Evolutionary conservation across 2,888 invertebrate species (phyloP).

Genomic region (Malthinus seriepunctatus): DNA sequence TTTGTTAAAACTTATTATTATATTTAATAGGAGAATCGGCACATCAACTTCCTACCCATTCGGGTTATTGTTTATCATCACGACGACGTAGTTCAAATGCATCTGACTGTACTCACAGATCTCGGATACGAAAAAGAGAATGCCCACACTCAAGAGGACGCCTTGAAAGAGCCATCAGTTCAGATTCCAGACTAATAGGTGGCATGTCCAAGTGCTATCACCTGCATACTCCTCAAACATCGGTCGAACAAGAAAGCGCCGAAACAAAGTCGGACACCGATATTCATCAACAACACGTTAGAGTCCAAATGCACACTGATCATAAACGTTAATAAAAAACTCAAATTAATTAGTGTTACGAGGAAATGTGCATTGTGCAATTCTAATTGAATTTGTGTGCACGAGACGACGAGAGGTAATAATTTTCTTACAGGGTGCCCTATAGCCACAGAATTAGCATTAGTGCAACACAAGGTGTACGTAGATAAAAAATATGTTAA

Average conservation of each 20-base stretch:
- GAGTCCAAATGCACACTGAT: slow-evolving; percentile 18
- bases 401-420: too few relatives aligned
- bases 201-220: slow-evolving; percentile 40
- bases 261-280: slow-evolving; percentile 47
- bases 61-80: slow-evolving; percentile 37
- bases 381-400: too few relatives aligned
- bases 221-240: slow-evolving; percentile 39
- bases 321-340: slow-evolving; percentile 22
- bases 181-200: slow-evolving; percentile 49
- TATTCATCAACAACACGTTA: slow-evolving; percentile 37
- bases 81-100: slow-evolving; percentile 53
- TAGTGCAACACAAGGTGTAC: too few relatives aligned
- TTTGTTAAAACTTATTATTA: background rate
- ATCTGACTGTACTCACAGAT: slow-evolving; percentile 50
- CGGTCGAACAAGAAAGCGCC: slow-evolving; percentile 44
- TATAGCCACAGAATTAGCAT: too few relatives aligned
- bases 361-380: too few relatives aligned
- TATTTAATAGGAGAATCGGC: slow-evolving; percentile 43
- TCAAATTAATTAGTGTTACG: too few relatives aligned
- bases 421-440: too few relatives aligned
- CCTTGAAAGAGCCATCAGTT: slow-evolving; percentile 50
- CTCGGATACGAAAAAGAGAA: slow-evolving; percentile 45
- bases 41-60: slow-evolving; percentile 43
- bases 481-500: too few relatives aligned
- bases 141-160: slow-evolving; percentile 43